Evolutionary conservation across 35 echinoderm and acorn worm species (phyloP).

Genomic region (Apostichopus californicus): DNA sequence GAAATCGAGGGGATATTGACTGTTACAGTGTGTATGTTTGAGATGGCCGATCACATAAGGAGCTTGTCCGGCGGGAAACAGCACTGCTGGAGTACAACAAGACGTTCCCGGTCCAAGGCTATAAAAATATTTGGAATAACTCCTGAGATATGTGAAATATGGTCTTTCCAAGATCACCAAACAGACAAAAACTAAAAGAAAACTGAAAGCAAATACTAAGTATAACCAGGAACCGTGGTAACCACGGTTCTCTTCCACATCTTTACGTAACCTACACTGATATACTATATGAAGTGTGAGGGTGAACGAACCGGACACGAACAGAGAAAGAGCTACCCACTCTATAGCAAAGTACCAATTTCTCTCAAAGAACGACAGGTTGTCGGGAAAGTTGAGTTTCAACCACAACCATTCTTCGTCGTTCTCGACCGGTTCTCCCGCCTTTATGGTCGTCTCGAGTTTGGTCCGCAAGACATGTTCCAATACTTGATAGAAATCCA

Average conservation of each 20-base stretch:
- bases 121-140: constrained; percentile 61
- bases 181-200: constrained; percentile 61
- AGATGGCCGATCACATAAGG: constrained; percentile 77
- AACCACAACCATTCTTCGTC: constrained; percentile 80
- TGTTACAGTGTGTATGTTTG: constrained; percentile 23
- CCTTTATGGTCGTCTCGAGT: constrained; percentile 60
- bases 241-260: neutral
- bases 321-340: constrained; percentile 69
- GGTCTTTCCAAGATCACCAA: constrained; percentile 62
- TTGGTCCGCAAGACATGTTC: constrained; percentile 60
- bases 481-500: constrained; percentile 71
- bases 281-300: constrained; percentile 15
- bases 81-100: constrained; percentile 83
- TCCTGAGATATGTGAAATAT: constrained; percentile 34
- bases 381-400: constrained; percentile 88
- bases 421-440: constrained; percentile 11
- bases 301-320: constrained; percentile 37
- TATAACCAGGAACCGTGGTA: constrained; percentile 27
- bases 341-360: constrained; percentile 79
- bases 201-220: constrained; percentile 62
- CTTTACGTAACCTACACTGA: neutral
- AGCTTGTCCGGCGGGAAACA: constrained; percentile 68
- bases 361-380: constrained; percentile 62
- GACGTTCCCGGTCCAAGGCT: constrained; percentile 76
- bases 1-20: constrained; percentile 66